Base-by-base conservation (phyloP, 1,140 invertebrate genomes). In the Rhagoletis zephyria region DNA sequence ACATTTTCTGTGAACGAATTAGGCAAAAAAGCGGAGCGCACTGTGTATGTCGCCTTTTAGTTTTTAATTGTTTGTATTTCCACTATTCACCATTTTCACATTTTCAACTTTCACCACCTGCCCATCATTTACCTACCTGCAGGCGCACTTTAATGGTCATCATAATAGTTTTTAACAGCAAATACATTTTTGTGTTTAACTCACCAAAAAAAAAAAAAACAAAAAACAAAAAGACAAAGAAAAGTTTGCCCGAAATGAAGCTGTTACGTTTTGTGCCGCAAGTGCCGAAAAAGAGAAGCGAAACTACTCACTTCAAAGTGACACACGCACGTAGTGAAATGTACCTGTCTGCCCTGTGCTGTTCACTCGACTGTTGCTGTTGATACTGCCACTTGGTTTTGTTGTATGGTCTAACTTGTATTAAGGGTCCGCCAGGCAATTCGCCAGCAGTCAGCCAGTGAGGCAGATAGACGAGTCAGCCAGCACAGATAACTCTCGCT, bases 401-500 rank as follows among this genome's bases (percentile, higher is more conserved):
- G 30, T 30, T 30, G 30, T 30, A 30, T 30, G 30, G 45, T 77
- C 48, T 48, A 81, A 81, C 48, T 48, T n/a, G 74, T 42, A n/a
- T 30, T 19, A 67, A 7, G 5, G 30, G 30, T 19, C 64, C n/a
- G 4, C 10, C 30, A 16, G 61, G 61, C n/a, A 19, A 67, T 4
- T 4, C 30, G n/a, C 64, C 64, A 3, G 74, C 45, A 56, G 48
- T 30, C 74, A 1, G 42, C 30, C 67, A 70, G 30, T 30, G 30
- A 30, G 30, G 30, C 30, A 30, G 30, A 30, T 30, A 30, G 30
- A 30, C 30, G 30, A 30, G 30, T 9, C 48, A 81, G 74, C 48
- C 48, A 19, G 48, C 74, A 51, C 74, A 81, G 74, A 81, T 19
- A 81, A 81, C 74, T 48, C 45, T 40, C 30, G 30, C 74, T 81